Percentiles rank a stretch among this genome's conserved stretches.
Conservation (phyloP, 2,888 invertebrate genomes). For the Hyposoter dolosus region DNA sequence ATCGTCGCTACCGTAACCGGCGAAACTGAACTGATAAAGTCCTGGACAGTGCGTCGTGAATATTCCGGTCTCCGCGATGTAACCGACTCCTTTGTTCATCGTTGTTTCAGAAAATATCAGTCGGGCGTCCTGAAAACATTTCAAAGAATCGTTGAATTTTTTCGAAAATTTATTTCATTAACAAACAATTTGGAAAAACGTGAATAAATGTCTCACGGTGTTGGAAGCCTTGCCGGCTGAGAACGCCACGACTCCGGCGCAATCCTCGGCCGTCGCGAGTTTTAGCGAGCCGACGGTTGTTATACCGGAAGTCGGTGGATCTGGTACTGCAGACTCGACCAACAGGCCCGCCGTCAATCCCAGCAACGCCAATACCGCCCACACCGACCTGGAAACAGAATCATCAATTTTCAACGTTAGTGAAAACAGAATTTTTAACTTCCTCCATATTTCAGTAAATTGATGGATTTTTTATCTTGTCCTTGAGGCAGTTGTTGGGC, state of each 20-base stretch:
- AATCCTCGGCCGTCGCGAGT: slow-evolving; percentile 84
- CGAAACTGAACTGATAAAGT: slow-evolving; percentile 85
- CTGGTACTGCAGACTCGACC: slow-evolving; percentile 78
- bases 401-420: neutral
- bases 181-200: neutral
- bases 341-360: slow-evolving; percentile 72
- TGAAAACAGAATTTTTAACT: neutral
- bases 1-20: slow-evolving; percentile 82
- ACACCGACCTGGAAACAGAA: slow-evolving; percentile 78
- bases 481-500: neutral
- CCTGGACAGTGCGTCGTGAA: slow-evolving; percentile 85
- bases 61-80: slow-evolving; percentile 83
- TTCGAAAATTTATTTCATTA: neutral
- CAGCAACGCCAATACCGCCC: slow-evolving; percentile 79
- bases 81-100: slow-evolving; percentile 85
- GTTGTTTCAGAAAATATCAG: slow-evolving; percentile 78
- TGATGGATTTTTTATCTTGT: neutral
- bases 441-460: neutral
- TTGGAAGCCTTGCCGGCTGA: slow-evolving; percentile 79
- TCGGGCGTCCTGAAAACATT: slow-evolving; percentile 72
- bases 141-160: neutral
- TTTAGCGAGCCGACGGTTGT: slow-evolving; percentile 83
- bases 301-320: slow-evolving; percentile 79
- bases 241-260: slow-evolving; percentile 84
- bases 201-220: slow-evolving; percentile 72